Conservation (phyloP, 2,797 vertebrate genomes). For the Pangasius macronema region DNA sequence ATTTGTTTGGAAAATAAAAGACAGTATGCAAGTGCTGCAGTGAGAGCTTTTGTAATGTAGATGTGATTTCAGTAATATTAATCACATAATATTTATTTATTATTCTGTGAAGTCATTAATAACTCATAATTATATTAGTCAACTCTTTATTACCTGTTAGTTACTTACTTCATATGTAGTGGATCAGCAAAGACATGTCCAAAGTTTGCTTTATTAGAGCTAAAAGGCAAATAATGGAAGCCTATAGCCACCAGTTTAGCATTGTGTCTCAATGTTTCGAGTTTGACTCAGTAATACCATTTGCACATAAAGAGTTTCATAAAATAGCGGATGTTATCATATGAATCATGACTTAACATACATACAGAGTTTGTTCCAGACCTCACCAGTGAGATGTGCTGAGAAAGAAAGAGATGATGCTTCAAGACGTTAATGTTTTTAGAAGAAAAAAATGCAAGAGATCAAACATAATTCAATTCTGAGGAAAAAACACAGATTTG, state of each 20-base stretch:
- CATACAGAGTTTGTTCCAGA: neutral
- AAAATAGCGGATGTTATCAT: neutral
- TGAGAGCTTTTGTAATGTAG: neutral
- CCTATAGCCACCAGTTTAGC: neutral
- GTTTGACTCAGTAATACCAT: neutral
- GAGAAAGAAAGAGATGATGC: neutral
- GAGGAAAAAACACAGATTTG: too few relatives aligned
- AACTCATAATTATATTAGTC: neutral
- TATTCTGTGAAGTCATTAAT: neutral
- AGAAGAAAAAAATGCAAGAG: neutral
- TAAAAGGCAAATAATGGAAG: neutral
- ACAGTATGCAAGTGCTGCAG: constrained; percentile 50
- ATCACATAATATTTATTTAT: neutral
- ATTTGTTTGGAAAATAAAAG: constrained; percentile 69
- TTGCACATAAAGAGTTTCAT: neutral
- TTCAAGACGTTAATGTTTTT: neutral
- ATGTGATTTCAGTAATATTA: neutral
- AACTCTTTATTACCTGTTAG: neutral
- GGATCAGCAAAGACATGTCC: neutral
- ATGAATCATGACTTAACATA: neutral
- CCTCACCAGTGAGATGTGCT: neutral
- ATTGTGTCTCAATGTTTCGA: neutral
- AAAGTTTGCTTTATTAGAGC: neutral
- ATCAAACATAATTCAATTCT: neutral
- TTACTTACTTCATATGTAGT: neutral